Percentiles rank a stretch among this genome's conserved stretches.
Evolutionary conservation across 1,140 invertebrate species (phyloP).

Genomic region (Tribolium madens): DNA sequence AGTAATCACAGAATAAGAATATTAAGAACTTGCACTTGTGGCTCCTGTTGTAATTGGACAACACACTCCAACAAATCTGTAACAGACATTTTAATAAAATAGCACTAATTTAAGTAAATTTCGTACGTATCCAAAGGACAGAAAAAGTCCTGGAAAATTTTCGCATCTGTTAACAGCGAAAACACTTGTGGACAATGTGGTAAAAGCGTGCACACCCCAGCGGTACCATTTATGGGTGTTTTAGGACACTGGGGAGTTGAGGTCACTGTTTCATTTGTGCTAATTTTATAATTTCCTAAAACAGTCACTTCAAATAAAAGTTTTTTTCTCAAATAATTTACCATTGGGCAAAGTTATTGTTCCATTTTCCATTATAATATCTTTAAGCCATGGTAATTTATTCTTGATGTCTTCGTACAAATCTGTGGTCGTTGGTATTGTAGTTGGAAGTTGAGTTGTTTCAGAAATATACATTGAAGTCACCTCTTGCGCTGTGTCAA

Average conservation of each 20-base stretch:
- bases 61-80: constrained; percentile 54
- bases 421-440: neutral
- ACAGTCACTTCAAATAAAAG: constrained; percentile 16
- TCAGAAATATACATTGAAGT: neutral
- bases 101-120: neutral
- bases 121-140: constrained; percentile 53
- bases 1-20: too few relatives aligned
- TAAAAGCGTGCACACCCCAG: constrained; percentile 55
- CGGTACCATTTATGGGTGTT: constrained; percentile 43
- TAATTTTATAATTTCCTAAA: constrained; percentile 54
- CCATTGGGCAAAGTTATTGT: constrained; percentile 43
- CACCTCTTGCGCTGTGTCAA: too few relatives aligned
- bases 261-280: constrained; percentile 50
- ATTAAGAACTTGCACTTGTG: neutral
- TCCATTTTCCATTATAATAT: constrained; percentile 49
- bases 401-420: constrained; percentile 26
- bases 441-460: neutral
- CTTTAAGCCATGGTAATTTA: constrained; percentile 52
- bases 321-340: constrained; percentile 38
- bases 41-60: constrained; percentile 43
- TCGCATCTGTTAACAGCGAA: constrained; percentile 44
- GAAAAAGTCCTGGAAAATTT: constrained; percentile 52
- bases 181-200: constrained; percentile 53
- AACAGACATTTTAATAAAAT: neutral
- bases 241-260: constrained; percentile 46